Conservation (phyloP, 2,113 vertebrate species). For the Otolemur garnettii region DNA sequence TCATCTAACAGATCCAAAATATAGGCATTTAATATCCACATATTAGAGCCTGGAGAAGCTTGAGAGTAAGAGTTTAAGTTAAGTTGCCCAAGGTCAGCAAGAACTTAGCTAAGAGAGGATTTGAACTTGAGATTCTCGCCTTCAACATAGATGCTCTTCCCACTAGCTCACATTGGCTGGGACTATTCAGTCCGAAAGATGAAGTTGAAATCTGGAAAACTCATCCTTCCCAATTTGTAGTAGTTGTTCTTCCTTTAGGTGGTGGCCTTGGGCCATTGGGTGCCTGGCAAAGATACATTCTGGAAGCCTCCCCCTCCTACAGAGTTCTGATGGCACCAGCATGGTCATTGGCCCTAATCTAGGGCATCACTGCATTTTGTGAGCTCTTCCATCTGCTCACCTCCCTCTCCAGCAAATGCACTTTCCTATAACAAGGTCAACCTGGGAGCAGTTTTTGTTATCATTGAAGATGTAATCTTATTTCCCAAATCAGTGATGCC, state of each 20-base stretch:
- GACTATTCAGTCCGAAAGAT: not conserved
- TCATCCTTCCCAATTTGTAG: not conserved
- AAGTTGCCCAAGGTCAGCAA: not conserved
- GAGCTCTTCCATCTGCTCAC: not conserved
- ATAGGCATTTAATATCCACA: not conserved
- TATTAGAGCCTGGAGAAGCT: not conserved
- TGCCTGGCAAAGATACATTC: not conserved
- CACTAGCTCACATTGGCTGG: not conserved
- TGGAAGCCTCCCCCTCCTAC: not conserved
- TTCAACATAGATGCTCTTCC: not conserved
- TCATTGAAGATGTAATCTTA: not conserved
- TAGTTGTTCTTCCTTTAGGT: not conserved
- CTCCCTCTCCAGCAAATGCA: not conserved
- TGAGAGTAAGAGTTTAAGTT: not conserved
- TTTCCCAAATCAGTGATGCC: not conserved
- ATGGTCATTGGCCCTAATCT: not conserved
- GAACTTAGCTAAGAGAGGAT: not conserved
- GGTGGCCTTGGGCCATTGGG: not conserved
- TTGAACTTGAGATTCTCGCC: not conserved
- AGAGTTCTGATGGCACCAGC: not conserved
- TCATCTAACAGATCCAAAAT: not conserved
- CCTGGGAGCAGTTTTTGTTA: conserved; percentile 16
- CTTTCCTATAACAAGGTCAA: not conserved
- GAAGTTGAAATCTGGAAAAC: not conserved
- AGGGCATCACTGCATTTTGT: not conserved